These are phyloP conservation scores for Paradoxurus hermaphroditus DNA, from an alignment of 2,113 vertebrate species.

Conservation along the genomic window DNA sequence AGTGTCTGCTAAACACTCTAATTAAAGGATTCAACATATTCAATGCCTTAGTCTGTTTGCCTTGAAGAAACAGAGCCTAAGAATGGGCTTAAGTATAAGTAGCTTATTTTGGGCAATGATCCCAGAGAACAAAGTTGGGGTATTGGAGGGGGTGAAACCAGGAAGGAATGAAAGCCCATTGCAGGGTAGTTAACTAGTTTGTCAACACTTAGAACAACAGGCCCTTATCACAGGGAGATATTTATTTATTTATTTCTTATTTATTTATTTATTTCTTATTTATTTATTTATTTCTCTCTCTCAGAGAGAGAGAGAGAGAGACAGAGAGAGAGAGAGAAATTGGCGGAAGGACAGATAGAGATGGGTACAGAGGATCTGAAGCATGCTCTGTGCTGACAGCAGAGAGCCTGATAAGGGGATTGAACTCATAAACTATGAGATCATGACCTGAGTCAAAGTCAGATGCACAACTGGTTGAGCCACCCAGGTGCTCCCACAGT, in stretches of 20 bases:
- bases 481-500: not conserved
- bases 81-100: not conserved
- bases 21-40: not conserved
- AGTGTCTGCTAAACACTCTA: not conserved
- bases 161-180: not conserved
- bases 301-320: too few species aligned
- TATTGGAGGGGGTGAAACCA: not conserved
- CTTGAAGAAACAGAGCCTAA: not conserved
- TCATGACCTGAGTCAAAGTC: too few species aligned
- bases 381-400: too few species aligned
- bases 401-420: too few species aligned
- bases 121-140: accelerated
- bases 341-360: too few species aligned
- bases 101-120: not conserved
- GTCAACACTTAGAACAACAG: not conserved
- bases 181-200: not conserved
- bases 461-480: too few species aligned
- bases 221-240: not conserved
- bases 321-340: too few species aligned
- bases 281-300: not conserved
- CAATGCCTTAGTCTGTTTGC: not conserved
- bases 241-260: not conserved
- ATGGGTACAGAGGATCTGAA: too few species aligned
- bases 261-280: not conserved
- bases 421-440: too few species aligned